These are phyloP conservation scores for Dryobotodes eremita DNA, from an alignment of 2,888 invertebrate species.

Conservation along the genomic window DNA sequence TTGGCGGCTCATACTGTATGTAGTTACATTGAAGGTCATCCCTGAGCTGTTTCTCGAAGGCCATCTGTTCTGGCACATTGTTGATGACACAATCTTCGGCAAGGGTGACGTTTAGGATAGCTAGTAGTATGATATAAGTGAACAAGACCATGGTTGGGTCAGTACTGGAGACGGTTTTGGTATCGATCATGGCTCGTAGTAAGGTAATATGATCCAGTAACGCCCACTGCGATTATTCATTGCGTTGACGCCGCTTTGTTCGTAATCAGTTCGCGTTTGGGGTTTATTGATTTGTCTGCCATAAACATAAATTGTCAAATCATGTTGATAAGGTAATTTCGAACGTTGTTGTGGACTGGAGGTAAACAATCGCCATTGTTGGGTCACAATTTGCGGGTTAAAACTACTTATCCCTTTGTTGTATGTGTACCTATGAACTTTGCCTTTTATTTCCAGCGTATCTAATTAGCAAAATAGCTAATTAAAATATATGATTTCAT, in stretches of 20 bases:
- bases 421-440: background rate
- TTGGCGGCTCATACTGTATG: conserved; percentile 7
- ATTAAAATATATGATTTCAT: background rate
- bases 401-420: background rate
- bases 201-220: conserved; percentile 40
- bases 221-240: conserved; percentile 51
- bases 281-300: background rate
- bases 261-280: background rate
- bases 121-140: conserved; percentile 40
- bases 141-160: conserved; percentile 49
- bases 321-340: background rate
- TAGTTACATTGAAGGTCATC: conserved; percentile 47
- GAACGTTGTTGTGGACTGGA: too few species aligned
- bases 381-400: background rate
- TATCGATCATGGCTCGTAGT: background rate
- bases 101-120: conserved; percentile 16
- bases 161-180: conserved; percentile 30
- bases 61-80: conserved; percentile 49
- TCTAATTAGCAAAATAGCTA: background rate
- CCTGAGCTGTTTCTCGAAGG: conserved; percentile 64
- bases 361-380: background rate
- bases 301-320: background rate
- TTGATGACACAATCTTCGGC: conserved; percentile 45
- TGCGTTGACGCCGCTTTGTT: background rate
- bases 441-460: background rate